Base-by-base conservation (phyloP, 2,888 invertebrate species). In the Acronicta leporina region DNA sequence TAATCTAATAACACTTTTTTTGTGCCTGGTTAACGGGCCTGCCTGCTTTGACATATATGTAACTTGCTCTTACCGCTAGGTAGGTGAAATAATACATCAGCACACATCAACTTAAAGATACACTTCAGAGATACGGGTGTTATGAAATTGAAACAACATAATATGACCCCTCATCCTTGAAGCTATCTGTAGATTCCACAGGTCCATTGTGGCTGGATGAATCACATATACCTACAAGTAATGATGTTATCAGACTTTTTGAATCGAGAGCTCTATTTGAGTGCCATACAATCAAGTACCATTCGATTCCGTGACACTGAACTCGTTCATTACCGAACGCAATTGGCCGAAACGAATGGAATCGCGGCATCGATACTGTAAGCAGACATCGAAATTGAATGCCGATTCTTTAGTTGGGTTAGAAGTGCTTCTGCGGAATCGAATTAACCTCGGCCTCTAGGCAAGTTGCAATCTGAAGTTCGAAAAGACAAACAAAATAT, bases 261-360 rank as follows among this genome's bases (percentile, higher is more conserved):
- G 20, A 59, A 68, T 63, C 58, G 59, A 56, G 53, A 38, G 5
- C 42, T 35, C 53, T 25, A 55, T 54, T 66, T 45, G 60, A 55
- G 55, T 55, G 20, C 63, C 42, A 46, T 58, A 57, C 71, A 74
- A 70, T 73, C 66, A 57, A 47, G 33, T 43, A 49, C 52, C 43
- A 66, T 58, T 70, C 71, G 62, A 66, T 74, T 66, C 55, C 57
- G 52, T 60, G 53, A 68, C 66, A 47, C 42, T 63, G 63, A 75
- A 43, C 55, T 59, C 42, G 59, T 74, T 74, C 68, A 75, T 74
- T 74, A 74, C 68, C 8, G 59, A 20, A 60, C 38, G 59, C 75
- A 71, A 72, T 71, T 72, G 75, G 52, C 58, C 41, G 76, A 71
- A 75, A 62, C 72, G 55, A 75, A 75, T 75, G 48, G 63, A 67